These are phyloP conservation scores for Melieria picta DNA, from an alignment of 2,888 invertebrate species.

Conservation along the genomic window DNA sequence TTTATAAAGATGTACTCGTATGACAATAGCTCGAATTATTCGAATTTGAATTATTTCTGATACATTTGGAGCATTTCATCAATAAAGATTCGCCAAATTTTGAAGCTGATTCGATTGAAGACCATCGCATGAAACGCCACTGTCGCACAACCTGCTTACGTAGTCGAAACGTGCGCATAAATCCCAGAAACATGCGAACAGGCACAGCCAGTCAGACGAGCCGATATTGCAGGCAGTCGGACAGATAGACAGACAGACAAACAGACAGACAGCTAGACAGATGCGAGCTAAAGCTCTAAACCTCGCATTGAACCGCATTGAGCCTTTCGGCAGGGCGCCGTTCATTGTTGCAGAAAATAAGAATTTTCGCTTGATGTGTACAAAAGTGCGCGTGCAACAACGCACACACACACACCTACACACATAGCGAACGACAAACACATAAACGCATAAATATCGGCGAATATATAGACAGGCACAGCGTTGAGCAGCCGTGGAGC, in stretches of 20 bases:
- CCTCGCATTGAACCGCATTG: background rate
- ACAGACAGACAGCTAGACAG: slow-evolving; percentile 14
- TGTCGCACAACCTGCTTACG: background rate
- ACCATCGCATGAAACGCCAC: too few relatives aligned
- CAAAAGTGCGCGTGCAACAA: slow-evolving; percentile 36
- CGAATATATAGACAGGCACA: background rate
- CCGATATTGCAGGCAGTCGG: too few relatives aligned
- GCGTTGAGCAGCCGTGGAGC: background rate
- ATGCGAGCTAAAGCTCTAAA: slow-evolving; percentile 13
- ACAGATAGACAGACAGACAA: background rate
- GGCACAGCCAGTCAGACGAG: background rate
- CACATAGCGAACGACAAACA: slow-evolving; percentile 11
- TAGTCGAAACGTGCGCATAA: slow-evolving; percentile 29
- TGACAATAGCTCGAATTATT: too few relatives aligned
- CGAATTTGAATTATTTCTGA: too few relatives aligned
- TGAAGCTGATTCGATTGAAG: too few relatives aligned
- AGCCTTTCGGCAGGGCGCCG: slow-evolving; percentile 48
- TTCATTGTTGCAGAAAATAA: slow-evolving; percentile 58
- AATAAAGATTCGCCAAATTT: too few relatives aligned
- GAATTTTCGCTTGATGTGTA: slow-evolving; percentile 55
- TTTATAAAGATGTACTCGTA: too few relatives aligned
- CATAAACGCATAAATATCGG: slow-evolving; percentile 1
- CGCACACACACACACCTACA: background rate
- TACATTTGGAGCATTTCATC: too few relatives aligned
- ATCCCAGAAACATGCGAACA: slow-evolving; percentile 21